A percentile compares a stretch with the other conserved stretches of the same genome.
Evolutionary conservation across 2,797 vertebrate genomes (phyloP).

Genomic region (Argyrosomus regius): DNA sequence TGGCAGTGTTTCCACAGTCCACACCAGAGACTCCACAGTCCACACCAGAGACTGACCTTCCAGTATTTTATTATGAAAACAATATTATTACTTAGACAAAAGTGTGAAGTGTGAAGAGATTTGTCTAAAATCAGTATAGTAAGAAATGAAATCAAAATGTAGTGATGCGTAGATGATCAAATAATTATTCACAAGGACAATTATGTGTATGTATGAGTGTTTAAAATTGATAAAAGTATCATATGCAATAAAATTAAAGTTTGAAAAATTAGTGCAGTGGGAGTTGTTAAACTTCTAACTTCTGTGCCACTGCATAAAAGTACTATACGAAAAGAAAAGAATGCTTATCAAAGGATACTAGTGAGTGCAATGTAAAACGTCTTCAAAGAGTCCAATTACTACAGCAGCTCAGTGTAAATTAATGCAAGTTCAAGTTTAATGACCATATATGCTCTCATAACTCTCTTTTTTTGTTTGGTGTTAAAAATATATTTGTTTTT

Average conservation of each 20-base stretch:
- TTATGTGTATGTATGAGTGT: background rate
- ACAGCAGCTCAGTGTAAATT: slow-evolving; percentile 16
- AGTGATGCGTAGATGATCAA: background rate
- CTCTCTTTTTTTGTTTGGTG: slow-evolving; percentile 13
- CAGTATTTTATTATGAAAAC: slow-evolving; percentile 3
- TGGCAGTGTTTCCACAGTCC: slow-evolving; percentile 7
- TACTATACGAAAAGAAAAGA: slow-evolving; percentile 15
- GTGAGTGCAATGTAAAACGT: slow-evolving; percentile 18
- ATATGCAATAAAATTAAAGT: slow-evolving; percentile 6
- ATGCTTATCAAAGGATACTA: slow-evolving; percentile 34
- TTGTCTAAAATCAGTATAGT: background rate
- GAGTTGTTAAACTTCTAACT: slow-evolving; percentile 27
- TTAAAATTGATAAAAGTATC: slow-evolving; percentile 13
- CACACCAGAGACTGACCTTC: slow-evolving; percentile 13
- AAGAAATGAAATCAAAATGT: background rate
- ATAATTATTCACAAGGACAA: slow-evolving; percentile 1
- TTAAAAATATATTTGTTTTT: slow-evolving; percentile 4
- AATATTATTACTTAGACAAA: background rate
- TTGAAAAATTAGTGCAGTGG: slow-evolving; percentile 11
- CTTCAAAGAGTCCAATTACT: slow-evolving; percentile 29
- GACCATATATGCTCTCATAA: background rate
- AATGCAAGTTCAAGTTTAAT: slow-evolving; percentile 34
- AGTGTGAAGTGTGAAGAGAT: background rate
- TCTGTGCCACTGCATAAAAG: slow-evolving; percentile 7
- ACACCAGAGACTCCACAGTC: slow-evolving; percentile 27